Conservation (phyloP, 2,113 vertebrate genomes). For the Hypocryptadius cinnamomeus region DNA sequence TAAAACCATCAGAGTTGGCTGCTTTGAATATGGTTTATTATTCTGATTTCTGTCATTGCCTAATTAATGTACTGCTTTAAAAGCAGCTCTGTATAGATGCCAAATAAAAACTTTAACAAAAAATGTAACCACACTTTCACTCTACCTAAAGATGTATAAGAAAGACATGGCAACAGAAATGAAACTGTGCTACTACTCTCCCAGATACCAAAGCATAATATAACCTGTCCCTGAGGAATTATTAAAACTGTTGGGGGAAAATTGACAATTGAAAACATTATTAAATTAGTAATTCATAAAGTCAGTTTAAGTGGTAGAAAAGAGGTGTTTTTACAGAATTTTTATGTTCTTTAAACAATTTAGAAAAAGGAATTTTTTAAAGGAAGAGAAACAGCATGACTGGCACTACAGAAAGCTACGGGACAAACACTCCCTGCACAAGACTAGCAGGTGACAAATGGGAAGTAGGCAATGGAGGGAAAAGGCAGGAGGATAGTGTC, state of each 20-base stretch:
- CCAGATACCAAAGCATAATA: neutral
- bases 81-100: neutral
- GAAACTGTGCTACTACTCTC: neutral
- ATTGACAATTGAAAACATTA: neutral
- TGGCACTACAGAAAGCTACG: neutral
- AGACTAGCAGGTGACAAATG: neutral
- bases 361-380: neutral
- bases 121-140: neutral
- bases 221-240: neutral
- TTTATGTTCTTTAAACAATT: neutral
- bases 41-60: neutral
- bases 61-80: neutral
- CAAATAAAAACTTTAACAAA: neutral
- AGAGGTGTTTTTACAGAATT: neutral
- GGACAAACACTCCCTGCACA: neutral
- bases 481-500: neutral
- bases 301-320: neutral
- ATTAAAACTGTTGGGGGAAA: neutral
- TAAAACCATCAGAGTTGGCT: neutral
- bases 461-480: neutral
- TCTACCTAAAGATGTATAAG: neutral
- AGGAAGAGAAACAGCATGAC: neutral
- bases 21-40: neutral
- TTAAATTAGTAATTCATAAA: neutral
- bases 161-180: constrained; percentile 10